Evolutionary conservation across 1,140 invertebrate species (phyloP).

Genomic region (Mercenaria mercenaria): DNA sequence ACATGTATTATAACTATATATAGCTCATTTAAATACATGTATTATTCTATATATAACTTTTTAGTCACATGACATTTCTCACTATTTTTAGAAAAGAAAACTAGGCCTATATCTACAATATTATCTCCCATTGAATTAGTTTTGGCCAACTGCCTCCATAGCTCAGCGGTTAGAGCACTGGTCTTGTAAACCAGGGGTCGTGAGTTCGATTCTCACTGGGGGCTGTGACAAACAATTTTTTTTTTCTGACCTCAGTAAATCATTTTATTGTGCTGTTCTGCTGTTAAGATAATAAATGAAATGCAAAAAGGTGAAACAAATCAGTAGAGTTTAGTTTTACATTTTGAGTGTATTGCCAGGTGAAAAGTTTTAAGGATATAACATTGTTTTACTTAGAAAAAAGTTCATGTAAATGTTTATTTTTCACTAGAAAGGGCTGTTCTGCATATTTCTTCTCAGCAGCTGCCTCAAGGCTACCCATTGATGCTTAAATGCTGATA

Average conservation of each 20-base stretch:
- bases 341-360: no score
- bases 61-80: conserved; percentile 24
- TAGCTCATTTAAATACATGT: background rate
- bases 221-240: conserved; percentile 62
- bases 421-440: no score
- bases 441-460: no score
- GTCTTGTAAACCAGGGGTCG: conserved; percentile 93
- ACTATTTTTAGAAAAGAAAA: conserved; percentile 10
- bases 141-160: conserved; percentile 90
- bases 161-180: conserved; percentile 97
- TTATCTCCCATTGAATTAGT: background rate
- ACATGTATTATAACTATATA: no score
- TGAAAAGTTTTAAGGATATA: no score
- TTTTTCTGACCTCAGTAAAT: background rate
- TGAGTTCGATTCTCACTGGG: conserved; percentile 82
- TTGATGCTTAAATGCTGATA: no score
- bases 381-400: no score
- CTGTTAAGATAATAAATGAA: no score
- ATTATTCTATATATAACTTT: background rate
- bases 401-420: no score
- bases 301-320: no score
- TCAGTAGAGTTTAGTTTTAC: no score
- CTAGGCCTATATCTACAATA: background rate
- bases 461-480: no score
- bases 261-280: background rate